Evolutionary conservation across 2,888 invertebrate genomes (phyloP).

Genomic region (Cataglyphis altisquamis): DNA sequence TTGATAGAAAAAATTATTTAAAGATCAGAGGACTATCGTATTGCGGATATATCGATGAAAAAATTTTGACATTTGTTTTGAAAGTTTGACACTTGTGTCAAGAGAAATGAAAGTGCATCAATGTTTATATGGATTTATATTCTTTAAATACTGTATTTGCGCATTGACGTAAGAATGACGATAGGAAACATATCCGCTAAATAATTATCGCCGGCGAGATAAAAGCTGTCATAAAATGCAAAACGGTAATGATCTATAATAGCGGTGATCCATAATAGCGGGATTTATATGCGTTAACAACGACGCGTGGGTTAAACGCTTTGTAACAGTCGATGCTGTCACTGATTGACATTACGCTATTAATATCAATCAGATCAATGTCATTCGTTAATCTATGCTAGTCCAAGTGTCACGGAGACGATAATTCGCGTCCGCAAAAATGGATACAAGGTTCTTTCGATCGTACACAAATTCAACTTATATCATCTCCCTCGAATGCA

Average conservation of each 20-base stretch:
- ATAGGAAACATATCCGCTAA: not conserved
- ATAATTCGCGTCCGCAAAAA: conserved; percentile 36
- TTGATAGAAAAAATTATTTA: not conserved
- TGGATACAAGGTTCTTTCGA: conserved; percentile 47
- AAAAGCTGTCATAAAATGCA: conserved; percentile 29
- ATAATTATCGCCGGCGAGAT: conserved; percentile 44
- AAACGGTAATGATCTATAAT: conserved; percentile 6
- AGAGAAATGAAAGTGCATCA: not conserved
- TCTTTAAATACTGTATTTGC: conserved; percentile 1
- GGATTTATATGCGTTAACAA: not conserved
- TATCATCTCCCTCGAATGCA: not conserved
- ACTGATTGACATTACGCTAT: conserved; percentile 41
- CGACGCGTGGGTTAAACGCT: conserved; percentile 31
- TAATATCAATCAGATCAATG: conserved; percentile 55
- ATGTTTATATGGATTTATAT: not conserved
- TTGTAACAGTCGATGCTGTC: conserved; percentile 31
- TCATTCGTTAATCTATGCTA: conserved; percentile 42
- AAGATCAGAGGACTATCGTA: not conserved
- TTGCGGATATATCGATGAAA: not conserved
- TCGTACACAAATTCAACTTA: conserved; percentile 18
- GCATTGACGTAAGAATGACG: conserved; percentile 37
- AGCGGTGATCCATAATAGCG: conserved; percentile 24
- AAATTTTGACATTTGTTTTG: not conserved
- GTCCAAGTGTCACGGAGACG: conserved; percentile 43
- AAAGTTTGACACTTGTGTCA: not conserved